A percentile compares a stretch with the other conserved stretches of the same genome.
phyloP scores from a whole-genome alignment of 2,113 vertebrate species.

The Chloebia gouldiae region DNA sequence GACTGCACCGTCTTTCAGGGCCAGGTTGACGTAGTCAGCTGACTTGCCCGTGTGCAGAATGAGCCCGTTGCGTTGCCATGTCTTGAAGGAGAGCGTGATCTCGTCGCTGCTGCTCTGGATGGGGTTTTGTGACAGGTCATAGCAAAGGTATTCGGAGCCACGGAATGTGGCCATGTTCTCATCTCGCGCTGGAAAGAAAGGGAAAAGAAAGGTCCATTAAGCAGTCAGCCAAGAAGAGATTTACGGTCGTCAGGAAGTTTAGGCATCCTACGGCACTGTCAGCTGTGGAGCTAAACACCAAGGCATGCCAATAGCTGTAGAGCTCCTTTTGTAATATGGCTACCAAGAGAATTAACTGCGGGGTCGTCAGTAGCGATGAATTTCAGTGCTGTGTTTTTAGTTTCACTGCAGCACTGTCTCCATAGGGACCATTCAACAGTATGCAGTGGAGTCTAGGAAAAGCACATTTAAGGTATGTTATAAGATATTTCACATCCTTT shows the following conservation, averaged over 20 bases:
- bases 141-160: slow-evolving; percentile 97
- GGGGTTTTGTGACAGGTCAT: slow-evolving; percentile 96
- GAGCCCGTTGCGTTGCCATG: slow-evolving; percentile 95
- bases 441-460: not conserved
- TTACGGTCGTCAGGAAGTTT: not conserved
- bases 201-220: not conserved
- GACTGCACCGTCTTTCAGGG: slow-evolving; percentile 93
- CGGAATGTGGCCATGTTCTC: slow-evolving; percentile 97
- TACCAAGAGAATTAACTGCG: not conserved
- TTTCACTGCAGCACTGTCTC: slow-evolving; percentile 19
- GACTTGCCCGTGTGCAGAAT: slow-evolving; percentile 99
- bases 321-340: not conserved
- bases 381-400: not conserved
- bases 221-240: not conserved
- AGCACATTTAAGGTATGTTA: not conserved
- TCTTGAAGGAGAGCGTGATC: slow-evolving; percentile 98
- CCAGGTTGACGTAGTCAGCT: slow-evolving; percentile 97
- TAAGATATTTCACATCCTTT: not conserved
- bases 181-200: slow-evolving; percentile 82
- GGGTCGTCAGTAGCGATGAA: not conserved
- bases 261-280: not conserved
- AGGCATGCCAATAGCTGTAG: not conserved
- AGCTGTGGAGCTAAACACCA: not conserved
- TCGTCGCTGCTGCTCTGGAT: slow-evolving; percentile 99
- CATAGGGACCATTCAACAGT: not conserved